These are phyloP conservation scores for Melitaea athalia DNA, from an alignment of 2,888 invertebrate genomes.

Conservation along the genomic window DNA sequence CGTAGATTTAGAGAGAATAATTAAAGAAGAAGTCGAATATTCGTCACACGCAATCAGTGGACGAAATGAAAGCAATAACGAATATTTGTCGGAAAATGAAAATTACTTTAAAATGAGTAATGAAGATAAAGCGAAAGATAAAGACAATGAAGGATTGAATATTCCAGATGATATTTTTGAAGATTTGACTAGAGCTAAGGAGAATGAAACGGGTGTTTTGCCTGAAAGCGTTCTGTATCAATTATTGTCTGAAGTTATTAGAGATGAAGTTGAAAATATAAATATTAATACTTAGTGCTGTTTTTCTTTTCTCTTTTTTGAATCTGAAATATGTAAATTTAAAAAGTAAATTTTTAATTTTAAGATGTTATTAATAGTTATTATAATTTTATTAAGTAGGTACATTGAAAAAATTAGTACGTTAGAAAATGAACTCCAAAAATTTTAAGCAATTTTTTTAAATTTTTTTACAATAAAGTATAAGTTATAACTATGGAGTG, in stretches of 20 bases:
- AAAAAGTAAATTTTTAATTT: no score
- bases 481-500: no score
- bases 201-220: slow-evolving; percentile 25
- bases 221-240: slow-evolving; percentile 44
- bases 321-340: background rate
- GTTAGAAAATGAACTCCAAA: no score
- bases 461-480: no score
- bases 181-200: slow-evolving; percentile 39
- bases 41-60: background rate
- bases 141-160: slow-evolving; percentile 35
- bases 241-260: slow-evolving; percentile 43
- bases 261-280: slow-evolving; percentile 38
- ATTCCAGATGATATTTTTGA: slow-evolving; percentile 34
- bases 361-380: no score
- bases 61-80: background rate
- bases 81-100: slow-evolving; percentile 51
- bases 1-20: slow-evolving; percentile 48
- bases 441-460: no score
- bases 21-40: slow-evolving; percentile 36
- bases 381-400: no score
- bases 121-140: slow-evolving; percentile 10
- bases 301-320: slow-evolving; percentile 3
- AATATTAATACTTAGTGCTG: slow-evolving; percentile 18
- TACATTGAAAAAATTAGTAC: no score
- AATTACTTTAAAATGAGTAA: slow-evolving; percentile 33